A percentile compares a stretch with the other conserved stretches of the same genome.
Evolutionary conservation across 2,888 invertebrate species (phyloP).

Genomic region (Vandiemenella viatica): DNA sequence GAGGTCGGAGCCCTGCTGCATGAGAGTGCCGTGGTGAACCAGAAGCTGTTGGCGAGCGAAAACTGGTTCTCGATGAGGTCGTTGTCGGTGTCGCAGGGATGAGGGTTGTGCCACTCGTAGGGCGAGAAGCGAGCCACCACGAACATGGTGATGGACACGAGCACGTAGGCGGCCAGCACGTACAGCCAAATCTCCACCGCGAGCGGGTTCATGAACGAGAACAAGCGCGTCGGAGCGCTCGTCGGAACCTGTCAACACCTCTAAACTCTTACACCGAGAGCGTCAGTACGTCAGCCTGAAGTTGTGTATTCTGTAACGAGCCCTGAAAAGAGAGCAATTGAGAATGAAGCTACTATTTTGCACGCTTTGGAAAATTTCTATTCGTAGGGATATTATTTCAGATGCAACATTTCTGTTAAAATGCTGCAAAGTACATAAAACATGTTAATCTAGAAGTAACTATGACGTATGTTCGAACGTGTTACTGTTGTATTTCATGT

Average conservation of each 20-base stretch:
- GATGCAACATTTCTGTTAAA: no score
- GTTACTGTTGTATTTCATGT: no score
- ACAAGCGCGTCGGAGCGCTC: conserved; percentile 71
- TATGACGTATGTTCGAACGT: no score
- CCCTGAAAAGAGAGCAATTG: no score
- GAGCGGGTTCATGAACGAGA: conserved; percentile 92
- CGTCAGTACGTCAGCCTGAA: no score
- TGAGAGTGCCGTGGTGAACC: conserved; percentile 89
- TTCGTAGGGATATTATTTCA: no score
- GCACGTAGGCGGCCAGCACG: conserved; percentile 81
- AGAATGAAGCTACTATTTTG: no score
- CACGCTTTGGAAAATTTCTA: no score
- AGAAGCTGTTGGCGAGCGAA: conserved; percentile 89
- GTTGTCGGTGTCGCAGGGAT: conserved; percentile 64
- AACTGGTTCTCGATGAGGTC: conserved; percentile 91
- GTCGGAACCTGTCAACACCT: conserved; percentile 57
- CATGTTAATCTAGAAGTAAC: no score
- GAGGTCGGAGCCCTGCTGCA: conserved; percentile 83
- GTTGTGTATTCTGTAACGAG: no score
- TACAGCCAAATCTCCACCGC: conserved; percentile 95
- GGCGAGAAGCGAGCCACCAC: conserved; percentile 95
- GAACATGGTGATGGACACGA: conserved; percentile 86
- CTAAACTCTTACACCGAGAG: no score
- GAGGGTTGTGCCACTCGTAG: conserved; percentile 82
- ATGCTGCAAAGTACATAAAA: no score